These are phyloP conservation scores for Drosophila melanica DNA, from an alignment of 1,140 invertebrate species.

Conservation along the genomic window DNA sequence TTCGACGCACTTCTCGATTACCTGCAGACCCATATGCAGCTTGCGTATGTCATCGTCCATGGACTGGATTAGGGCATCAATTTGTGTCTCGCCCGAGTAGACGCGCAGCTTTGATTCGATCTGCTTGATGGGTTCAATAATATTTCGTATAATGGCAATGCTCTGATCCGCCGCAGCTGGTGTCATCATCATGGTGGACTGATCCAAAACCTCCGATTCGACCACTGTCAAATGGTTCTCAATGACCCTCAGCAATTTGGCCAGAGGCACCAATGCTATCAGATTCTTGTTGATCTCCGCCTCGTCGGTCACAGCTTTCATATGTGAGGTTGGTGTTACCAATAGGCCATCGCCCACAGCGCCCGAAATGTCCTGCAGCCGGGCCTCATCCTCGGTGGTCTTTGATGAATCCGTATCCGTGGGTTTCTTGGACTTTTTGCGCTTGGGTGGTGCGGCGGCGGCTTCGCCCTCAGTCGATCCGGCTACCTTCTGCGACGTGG, in stretches of 20 bases:
- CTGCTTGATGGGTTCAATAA: slow-evolving; percentile 87
- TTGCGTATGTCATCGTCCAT: slow-evolving; percentile 86
- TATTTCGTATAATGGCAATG: slow-evolving; percentile 87
- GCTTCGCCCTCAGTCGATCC: slow-evolving; percentile 56
- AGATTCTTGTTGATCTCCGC: slow-evolving; percentile 74
- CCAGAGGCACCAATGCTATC: slow-evolving; percentile 66
- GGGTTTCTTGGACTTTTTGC: slow-evolving; percentile 80
- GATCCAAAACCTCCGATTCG: slow-evolving; percentile 86
- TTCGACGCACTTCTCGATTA: slow-evolving; percentile 89
- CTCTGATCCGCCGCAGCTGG: slow-evolving; percentile 87
- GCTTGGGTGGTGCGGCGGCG: slow-evolving; percentile 74
- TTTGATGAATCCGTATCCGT: slow-evolving; percentile 77
- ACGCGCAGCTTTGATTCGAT: slow-evolving; percentile 86
- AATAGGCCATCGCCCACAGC: slow-evolving; percentile 85
- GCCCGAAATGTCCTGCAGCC: slow-evolving; percentile 84
- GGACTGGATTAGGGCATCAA: slow-evolving; percentile 85
- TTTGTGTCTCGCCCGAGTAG: slow-evolving; percentile 83
- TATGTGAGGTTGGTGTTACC: slow-evolving; percentile 47
- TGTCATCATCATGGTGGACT: slow-evolving; percentile 87
- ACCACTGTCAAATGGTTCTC: slow-evolving; percentile 85
- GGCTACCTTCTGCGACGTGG: slow-evolving; percentile 75
- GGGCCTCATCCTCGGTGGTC: slow-evolving; percentile 81
- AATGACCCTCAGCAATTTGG: slow-evolving; percentile 68
- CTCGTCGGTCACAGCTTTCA: slow-evolving; percentile 65
- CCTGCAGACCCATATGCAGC: slow-evolving; percentile 86